Evolutionary conservation across 2,888 invertebrate species (phyloP).

Genomic region (Cataglyphis livida): DNA sequence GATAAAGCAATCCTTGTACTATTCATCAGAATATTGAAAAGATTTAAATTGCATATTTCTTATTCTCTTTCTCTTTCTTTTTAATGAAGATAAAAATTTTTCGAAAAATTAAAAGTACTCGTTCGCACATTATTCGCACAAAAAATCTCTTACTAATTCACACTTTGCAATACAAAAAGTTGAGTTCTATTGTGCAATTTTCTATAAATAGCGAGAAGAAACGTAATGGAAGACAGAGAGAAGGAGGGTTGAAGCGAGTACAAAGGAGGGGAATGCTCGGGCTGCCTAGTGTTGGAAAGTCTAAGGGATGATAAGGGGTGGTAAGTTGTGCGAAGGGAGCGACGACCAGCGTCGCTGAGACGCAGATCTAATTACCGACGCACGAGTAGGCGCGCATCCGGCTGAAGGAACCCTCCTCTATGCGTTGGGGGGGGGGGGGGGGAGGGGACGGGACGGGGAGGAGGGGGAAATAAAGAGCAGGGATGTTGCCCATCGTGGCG

Average conservation of each 20-base stretch:
- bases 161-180: background rate
- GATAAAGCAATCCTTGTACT: background rate
- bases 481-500: conserved; percentile 71
- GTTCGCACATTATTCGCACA: background rate
- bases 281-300: conserved; percentile 57
- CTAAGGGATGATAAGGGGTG: conserved; percentile 60
- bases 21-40: background rate
- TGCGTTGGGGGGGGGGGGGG: conserved; percentile 17
- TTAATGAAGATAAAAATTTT: background rate
- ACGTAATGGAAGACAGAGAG: conserved; percentile 19
- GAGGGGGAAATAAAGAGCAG: conserved; percentile 59
- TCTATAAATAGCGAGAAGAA: conserved; percentile 30
- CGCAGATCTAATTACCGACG: conserved; percentile 82
- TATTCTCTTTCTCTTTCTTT: background rate
- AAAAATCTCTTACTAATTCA: background rate
- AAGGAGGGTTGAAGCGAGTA: conserved; percentile 2
- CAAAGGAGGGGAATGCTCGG: conserved; percentile 18
- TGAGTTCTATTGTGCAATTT: conserved; percentile 14
- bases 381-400: conserved; percentile 76
- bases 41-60: background rate
- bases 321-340: conserved; percentile 75
- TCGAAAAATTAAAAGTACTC: background rate
- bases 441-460: conserved; percentile 53
- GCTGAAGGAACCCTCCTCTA: conserved; percentile 62
- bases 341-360: conserved; percentile 72